Conservation (phyloP, 2,797 vertebrate species). For the Thripadectes ignobilis region DNA sequence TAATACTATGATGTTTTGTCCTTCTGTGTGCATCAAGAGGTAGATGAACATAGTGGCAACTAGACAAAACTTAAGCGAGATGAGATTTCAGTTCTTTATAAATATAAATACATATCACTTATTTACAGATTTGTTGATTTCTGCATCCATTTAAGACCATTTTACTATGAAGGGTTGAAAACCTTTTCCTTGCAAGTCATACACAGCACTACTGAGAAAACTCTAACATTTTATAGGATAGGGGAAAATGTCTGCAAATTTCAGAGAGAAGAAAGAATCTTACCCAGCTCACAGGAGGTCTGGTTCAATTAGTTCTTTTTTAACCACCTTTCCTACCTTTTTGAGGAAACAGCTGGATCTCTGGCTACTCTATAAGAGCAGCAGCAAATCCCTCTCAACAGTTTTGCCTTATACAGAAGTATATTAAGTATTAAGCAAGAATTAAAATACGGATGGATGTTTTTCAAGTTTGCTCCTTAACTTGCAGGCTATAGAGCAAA, state of each 20-base stretch:
- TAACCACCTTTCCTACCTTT: not conserved
- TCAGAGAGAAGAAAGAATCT: not conserved
- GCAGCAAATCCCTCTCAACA: not conserved
- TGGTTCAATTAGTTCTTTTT: not conserved
- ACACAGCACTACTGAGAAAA: not conserved
- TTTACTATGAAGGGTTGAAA: not conserved
- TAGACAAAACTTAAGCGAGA: not conserved
- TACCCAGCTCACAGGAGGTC: not conserved
- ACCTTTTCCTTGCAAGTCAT: not conserved
- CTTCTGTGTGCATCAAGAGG: not conserved
- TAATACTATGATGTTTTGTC: not conserved
- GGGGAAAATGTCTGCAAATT: not conserved
- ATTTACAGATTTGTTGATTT: not conserved
- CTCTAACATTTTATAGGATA: not conserved
- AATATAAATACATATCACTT: not conserved
- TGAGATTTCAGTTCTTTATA: not conserved
- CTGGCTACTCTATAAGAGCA: accelerated
- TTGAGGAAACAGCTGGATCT: not conserved
- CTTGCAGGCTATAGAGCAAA: not conserved
- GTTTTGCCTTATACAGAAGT: not conserved
- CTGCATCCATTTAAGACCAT: not conserved
- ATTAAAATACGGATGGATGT: not conserved
- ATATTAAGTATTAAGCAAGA: not conserved
- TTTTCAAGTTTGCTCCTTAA: not conserved
- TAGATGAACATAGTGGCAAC: not conserved